Evolutionary conservation across 2,797 vertebrate genomes (phyloP).

Genomic region (Steatocranus sp.): DNA sequence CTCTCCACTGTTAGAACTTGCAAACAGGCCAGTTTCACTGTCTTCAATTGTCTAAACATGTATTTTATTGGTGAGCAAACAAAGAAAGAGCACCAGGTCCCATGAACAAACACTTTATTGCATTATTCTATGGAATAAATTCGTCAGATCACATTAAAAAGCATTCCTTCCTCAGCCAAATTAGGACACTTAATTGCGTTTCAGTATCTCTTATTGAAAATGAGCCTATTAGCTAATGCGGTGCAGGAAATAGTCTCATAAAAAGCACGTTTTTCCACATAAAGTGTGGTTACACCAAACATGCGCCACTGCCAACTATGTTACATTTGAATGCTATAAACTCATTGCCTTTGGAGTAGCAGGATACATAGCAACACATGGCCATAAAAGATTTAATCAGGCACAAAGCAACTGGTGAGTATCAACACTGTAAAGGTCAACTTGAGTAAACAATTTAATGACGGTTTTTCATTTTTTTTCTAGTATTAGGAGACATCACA

Average conservation of each 20-base stretch:
- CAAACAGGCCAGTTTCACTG: neutral
- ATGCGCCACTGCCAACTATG: constrained; percentile 34
- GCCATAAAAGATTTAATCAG: constrained; percentile 40
- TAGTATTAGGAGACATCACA: constrained; percentile 17
- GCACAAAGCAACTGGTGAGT: constrained; percentile 34
- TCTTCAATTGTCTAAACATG: constrained; percentile 37
- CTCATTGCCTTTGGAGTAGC: constrained; percentile 4
- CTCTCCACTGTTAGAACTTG: neutral
- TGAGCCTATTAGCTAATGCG: constrained; percentile 58
- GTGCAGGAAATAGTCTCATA: constrained; percentile 56
- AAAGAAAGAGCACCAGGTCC: constrained; percentile 26
- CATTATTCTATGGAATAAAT: constrained; percentile 44
- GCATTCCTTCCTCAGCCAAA: constrained; percentile 39
- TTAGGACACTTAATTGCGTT: constrained; percentile 50
- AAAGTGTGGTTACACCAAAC: constrained; percentile 50
- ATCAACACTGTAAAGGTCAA: constrained; percentile 49
- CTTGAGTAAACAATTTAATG: constrained; percentile 57
- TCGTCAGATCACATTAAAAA: constrained; percentile 31
- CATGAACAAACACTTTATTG: constrained; percentile 42
- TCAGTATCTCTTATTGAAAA: constrained; percentile 66
- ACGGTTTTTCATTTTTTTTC: neutral
- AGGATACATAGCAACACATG: constrained; percentile 23
- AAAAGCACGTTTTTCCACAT: constrained; percentile 69
- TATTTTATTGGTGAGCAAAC: constrained; percentile 42
- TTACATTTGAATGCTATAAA: constrained; percentile 39